Conservation (phyloP, 2,888 invertebrate species). For the Trichopria drosophilae region DNA sequence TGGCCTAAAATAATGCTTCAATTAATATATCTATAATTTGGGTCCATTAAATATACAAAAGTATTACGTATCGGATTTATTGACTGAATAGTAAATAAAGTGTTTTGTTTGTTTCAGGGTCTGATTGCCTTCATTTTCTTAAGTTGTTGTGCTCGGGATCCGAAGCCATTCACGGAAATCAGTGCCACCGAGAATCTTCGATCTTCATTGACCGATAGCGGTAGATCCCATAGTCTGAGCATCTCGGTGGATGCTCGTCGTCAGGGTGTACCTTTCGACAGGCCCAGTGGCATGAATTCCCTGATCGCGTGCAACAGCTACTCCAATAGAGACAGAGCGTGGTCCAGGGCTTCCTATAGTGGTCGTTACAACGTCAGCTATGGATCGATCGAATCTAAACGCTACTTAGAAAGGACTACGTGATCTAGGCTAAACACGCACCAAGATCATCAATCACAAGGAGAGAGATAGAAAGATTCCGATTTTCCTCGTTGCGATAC, state of each 20-base stretch:
- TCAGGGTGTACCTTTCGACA: constrained; percentile 67
- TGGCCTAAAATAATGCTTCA: too few species aligned
- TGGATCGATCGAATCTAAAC: constrained; percentile 59
- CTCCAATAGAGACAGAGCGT: constrained; percentile 67
- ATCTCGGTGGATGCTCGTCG: constrained; percentile 31
- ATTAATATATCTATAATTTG: too few species aligned
- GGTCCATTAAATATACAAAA: too few species aligned
- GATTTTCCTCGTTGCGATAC: neutral
- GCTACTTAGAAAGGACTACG: constrained; percentile 51
- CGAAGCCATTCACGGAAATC: constrained; percentile 56
- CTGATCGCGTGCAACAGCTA: constrained; percentile 77
- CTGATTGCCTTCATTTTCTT: constrained; percentile 54
- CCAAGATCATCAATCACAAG: neutral
- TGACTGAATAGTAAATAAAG: neutral
- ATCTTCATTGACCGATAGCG: constrained; percentile 48
- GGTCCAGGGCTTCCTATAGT: constrained; percentile 61
- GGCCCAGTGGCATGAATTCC: constrained; percentile 75
- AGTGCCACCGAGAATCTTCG: constrained; percentile 46
- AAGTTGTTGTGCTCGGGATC: constrained; percentile 48
- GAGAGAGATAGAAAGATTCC: constrained; percentile 26
- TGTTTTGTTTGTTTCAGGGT: constrained; percentile 50
- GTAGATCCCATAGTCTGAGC: constrained; percentile 43
- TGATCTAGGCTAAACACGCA: constrained; percentile 36
- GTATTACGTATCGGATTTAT: constrained; percentile 40
- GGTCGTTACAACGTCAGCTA: constrained; percentile 64